Evolutionary conservation across 2,797 vertebrate genomes (phyloP), one percentile per base, ranked within the genome.

Genomic region (Florisuga fusca): DNA sequence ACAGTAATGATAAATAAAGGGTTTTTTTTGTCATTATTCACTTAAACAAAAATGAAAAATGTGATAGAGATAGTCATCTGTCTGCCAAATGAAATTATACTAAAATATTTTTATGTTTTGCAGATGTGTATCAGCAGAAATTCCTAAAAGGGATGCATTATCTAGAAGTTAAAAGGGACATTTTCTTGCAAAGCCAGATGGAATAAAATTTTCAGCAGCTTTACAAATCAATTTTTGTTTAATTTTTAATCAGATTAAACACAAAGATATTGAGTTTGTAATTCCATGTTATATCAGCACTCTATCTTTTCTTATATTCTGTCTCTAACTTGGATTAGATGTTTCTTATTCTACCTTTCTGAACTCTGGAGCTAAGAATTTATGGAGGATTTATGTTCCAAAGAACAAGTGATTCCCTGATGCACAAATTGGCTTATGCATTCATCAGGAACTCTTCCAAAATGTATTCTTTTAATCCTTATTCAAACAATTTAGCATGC

Each of bases 1-100:
- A 34, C 48, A 33, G 7, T 53, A 21, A 2, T 55, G 55, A 10
- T 18, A 77, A 31, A 84, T 50, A 66, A 79, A 68, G 27, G 4
- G 53, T 86, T 90, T 95, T 95, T 82, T 63, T 61, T 68, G 54
- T 59, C 34, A n/a, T 73, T 84, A 81, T 79, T 90, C 67, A 46
- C 21, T n/a, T 92, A 33, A 3, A 19, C 11, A 12, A 22, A 82
- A 77, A 90, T 41, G 33, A 55, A 67, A 72, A 54, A 53, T 63
- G 55, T 89, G 75, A 63, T 13, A 15, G 18, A 15, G 12, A 80
- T 75, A 12, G 19, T 26, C 77, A 67, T 72, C 34, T 81, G 55
- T 54, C 62, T 85, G 41, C 36, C 33, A 87, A 82, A 59, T 23
- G 33, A 72, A 85, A 90, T 33, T 5, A 55, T 77, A 84, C 53